Conservation (phyloP, 2,113 vertebrate genomes). For the Tricholaema leucomelas region DNA sequence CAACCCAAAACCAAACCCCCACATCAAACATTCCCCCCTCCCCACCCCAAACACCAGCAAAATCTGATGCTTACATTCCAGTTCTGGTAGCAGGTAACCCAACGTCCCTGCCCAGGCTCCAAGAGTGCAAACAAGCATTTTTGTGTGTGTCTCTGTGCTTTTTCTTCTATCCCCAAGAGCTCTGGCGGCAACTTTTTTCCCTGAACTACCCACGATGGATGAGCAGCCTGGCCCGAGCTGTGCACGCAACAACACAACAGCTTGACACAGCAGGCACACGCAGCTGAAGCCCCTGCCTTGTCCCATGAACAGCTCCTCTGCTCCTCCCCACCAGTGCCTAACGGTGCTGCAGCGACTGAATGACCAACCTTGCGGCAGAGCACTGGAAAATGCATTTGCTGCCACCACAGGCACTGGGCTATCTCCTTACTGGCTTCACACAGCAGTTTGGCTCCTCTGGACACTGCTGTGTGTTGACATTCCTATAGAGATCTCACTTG, state of each 20-base stretch:
- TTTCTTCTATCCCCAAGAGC: slow-evolving; percentile 8
- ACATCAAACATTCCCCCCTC: not conserved
- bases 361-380: not conserved
- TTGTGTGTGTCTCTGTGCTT: not conserved
- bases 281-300: not conserved
- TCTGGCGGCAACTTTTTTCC: not conserved
- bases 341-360: not conserved
- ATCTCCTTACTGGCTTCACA: not conserved
- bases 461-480: not conserved
- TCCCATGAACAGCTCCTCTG: not conserved
- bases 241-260: not conserved
- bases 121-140: slow-evolving; percentile 18
- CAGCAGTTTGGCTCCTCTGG: not conserved
- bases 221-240: not conserved
- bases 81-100: slow-evolving; percentile 2
- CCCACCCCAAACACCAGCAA: not conserved
- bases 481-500: not conserved
- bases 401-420: not conserved
- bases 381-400: not conserved
- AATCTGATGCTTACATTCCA: slow-evolving; percentile 26
- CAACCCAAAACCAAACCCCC: not conserved
- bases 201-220: not conserved
- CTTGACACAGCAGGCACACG: not conserved
- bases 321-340: not conserved
- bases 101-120: not conserved